Base-by-base conservation (phyloP, 2,113 vertebrate species). In the Pseudorasbora parva region DNA sequence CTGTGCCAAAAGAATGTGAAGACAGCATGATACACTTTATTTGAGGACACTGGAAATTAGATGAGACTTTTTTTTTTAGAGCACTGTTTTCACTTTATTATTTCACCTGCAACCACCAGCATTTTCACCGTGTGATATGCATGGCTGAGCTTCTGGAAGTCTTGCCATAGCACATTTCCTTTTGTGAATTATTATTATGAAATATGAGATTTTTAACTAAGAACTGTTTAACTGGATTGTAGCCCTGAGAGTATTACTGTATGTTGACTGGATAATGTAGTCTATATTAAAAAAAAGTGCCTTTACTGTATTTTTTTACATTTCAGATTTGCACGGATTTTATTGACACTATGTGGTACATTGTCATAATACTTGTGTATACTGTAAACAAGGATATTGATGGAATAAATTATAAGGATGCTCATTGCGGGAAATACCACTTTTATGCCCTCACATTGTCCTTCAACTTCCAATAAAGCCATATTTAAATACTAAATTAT, bases 11-110 rank as follows among this genome's bases (percentile, higher is more conserved):
- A 64, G 98, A 98, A 87, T 97, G 96, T 5, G 96, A 98, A 78
- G 95, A 96, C 73, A 98, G 97, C 92, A 97, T 97, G 96, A 96
- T 98, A 89, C 97, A 98, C 92, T 99, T 99, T 88, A 95, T 97
- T 88, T 99, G 92, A 95, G 51, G 82, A 60, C 45, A 81, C 86
- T 23, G 69, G 25, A 56, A 41, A 83, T 60, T 0, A 14, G 7
- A 56, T 33, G n/a, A 47, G 60, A 10, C 8, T 47, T 7, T 43
- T 19, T 51, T 41, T 19, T 51, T 37, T 10, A 51, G 10, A 37
- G 72, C 72, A 75, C 59, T 49, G 25, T 21, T 66, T 54, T 83
- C 41, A 64, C 21, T n/a, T 77, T 64, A 51, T 33, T 9, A 15
- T 51, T 68, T 11, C n/a, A 27, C 59, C 57, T 82, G 66, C 19